phyloP scores from a whole-genome alignment of 2,888 invertebrate genomes.

The Drosophila nr. medialis region DNA sequence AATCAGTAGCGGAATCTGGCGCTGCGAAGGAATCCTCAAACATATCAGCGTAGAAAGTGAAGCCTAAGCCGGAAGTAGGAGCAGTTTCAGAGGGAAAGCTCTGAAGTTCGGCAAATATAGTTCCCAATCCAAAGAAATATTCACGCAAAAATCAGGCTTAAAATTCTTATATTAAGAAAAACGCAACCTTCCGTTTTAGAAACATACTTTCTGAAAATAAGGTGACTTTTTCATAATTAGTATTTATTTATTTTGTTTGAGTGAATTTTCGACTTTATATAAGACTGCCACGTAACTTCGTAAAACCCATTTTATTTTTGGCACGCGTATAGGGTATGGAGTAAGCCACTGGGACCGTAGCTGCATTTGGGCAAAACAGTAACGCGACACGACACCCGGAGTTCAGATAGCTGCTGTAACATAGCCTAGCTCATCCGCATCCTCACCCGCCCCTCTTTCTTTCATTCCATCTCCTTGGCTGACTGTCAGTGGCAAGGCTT shows the following conservation, averaged over 20 bases:
- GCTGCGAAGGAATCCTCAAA: background rate
- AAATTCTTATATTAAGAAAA: no score
- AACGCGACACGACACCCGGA: conserved; percentile 15
- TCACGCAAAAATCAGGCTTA: background rate
- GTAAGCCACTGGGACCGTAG: background rate
- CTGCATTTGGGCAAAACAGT: conserved; percentile 50
- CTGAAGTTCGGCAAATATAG: background rate
- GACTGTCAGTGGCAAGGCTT: conserved; percentile 16
- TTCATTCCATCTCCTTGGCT: no score
- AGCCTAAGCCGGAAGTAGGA: fast-evolving
- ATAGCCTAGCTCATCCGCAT: background rate
- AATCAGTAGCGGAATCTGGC: background rate
- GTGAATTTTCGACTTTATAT: background rate
- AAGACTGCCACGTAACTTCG: background rate
- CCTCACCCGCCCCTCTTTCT: background rate
- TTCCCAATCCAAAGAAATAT: background rate
- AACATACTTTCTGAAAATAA: background rate
- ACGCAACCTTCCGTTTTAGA: background rate
- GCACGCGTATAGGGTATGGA: background rate
- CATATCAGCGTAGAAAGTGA: background rate
- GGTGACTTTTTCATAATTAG: background rate
- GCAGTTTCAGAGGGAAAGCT: background rate
- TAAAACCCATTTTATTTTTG: background rate
- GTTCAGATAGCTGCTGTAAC: conserved; percentile 8
- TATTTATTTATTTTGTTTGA: background rate